Evolutionary conservation across 92 coral and sea anemone species (phyloP).

Genomic region (Umimayanthus kanabou): DNA sequence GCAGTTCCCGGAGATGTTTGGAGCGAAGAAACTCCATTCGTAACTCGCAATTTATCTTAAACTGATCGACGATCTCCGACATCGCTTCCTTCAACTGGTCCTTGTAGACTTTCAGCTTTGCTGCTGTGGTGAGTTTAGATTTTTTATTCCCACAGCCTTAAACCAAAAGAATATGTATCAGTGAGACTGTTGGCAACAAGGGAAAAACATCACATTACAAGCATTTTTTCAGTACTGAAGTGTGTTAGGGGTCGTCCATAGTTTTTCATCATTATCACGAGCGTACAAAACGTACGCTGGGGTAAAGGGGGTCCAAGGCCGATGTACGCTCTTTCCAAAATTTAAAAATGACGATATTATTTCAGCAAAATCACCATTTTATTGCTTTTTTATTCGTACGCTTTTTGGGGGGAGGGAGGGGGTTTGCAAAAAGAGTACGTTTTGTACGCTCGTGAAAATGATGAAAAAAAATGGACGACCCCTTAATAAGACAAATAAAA

Average conservation of each 20-base stretch:
- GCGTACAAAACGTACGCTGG: too few species aligned
- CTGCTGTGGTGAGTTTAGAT: conserved; percentile 37
- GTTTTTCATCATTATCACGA: too few species aligned
- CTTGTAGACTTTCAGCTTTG: conserved; percentile 40
- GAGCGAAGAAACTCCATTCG: conserved; percentile 49
- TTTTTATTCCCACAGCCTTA: conserved; percentile 40
- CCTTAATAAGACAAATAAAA: too few species aligned
- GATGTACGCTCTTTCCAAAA: too few species aligned
- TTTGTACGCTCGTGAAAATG: too few species aligned
- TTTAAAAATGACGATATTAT: too few species aligned
- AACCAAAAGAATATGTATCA: background rate
- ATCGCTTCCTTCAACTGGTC: conserved; percentile 59
- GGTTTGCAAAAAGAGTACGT: too few species aligned
- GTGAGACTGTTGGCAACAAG: background rate
- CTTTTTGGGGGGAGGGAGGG: too few species aligned
- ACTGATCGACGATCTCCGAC: conserved; percentile 67
- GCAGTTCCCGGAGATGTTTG: conserved; percentile 75
- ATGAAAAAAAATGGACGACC: too few species aligned
- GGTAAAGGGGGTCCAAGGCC: too few species aligned
- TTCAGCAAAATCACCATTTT: too few species aligned
- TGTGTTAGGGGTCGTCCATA: background rate
- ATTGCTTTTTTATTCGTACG: too few species aligned
- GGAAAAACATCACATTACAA: background rate
- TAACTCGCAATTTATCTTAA: conserved; percentile 59
- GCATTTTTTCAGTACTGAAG: background rate